These are phyloP conservation scores for Anticlea derivata DNA, from an alignment of 2,888 invertebrate species.

Conservation along the genomic window DNA sequence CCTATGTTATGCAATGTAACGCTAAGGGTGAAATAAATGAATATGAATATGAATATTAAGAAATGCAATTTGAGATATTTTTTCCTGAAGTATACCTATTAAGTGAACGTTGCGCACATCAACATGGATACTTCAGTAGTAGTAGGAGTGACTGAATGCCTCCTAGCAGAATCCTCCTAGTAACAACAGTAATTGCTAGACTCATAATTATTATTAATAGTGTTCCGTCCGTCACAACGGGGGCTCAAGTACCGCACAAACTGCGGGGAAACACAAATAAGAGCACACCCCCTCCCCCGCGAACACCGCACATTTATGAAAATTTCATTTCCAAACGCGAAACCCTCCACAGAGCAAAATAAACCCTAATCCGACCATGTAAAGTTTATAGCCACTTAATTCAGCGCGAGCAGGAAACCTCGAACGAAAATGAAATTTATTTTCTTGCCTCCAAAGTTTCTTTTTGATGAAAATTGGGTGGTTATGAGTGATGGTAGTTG, in stretches of 20 bases:
- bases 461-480: slow-evolving; percentile 41
- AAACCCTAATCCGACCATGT: slow-evolving; percentile 65
- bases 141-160: slow-evolving; percentile 6
- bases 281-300: slow-evolving; percentile 43
- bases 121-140: no score
- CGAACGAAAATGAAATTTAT: slow-evolving; percentile 62
- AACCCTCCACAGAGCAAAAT: slow-evolving; percentile 61
- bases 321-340: slow-evolving; percentile 78
- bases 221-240: slow-evolving; percentile 64
- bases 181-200: slow-evolving; percentile 34
- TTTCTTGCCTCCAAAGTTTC: slow-evolving; percentile 50
- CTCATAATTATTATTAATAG: slow-evolving; percentile 72
- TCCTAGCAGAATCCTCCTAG: slow-evolving; percentile 9
- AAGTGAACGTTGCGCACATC: no score
- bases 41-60: no score
- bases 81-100: no score
- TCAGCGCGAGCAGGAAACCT: slow-evolving; percentile 53
- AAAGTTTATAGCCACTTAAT: slow-evolving; percentile 72
- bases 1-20: no score
- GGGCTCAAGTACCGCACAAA: slow-evolving; percentile 63
- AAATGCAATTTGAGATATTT: no score
- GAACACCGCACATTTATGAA: slow-evolving; percentile 69
- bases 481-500: slow-evolving; percentile 66
- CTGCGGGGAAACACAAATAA: slow-evolving; percentile 73
- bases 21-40: no score